These are phyloP conservation scores for Oxytorus armatus DNA, from an alignment of 2,888 invertebrate genomes.

Conservation along the genomic window DNA sequence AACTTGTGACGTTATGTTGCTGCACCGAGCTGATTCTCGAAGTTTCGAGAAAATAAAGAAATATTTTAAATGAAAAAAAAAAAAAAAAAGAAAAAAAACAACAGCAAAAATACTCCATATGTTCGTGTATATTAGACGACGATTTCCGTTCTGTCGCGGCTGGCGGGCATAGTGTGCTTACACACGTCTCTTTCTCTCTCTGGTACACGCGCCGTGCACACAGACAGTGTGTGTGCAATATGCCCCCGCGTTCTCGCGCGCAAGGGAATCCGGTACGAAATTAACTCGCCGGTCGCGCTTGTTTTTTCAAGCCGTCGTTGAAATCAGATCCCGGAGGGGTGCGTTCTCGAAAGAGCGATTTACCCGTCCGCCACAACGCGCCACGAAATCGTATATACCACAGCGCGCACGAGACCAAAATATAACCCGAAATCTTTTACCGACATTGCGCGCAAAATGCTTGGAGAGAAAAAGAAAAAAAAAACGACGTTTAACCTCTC, in stretches of 20 bases:
- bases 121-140: slow-evolving; percentile 41
- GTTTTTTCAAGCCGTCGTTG: slow-evolving; percentile 71
- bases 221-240: too few relatives aligned
- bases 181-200: slow-evolving; percentile 7
- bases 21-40: slow-evolving; percentile 16
- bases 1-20: background rate
- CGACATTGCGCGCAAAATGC: slow-evolving; percentile 34
- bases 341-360: slow-evolving; percentile 63
- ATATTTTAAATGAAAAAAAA: slow-evolving; percentile 1
- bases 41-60: slow-evolving; percentile 9
- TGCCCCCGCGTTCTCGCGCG: slow-evolving; percentile 40
- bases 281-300: slow-evolving; percentile 72
- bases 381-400: slow-evolving; percentile 20
- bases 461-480: too few relatives aligned
- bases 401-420: slow-evolving; percentile 64
- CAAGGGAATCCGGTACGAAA: slow-evolving; percentile 70
- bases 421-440: slow-evolving; percentile 64
- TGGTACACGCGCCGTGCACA: slow-evolving; percentile 24
- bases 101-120: slow-evolving; percentile 7
- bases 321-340: slow-evolving; percentile 71
- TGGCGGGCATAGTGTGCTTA: slow-evolving; percentile 3
- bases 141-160: slow-evolving; percentile 61
- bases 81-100: background rate
- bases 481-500: slow-evolving; percentile 21
- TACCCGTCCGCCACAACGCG: slow-evolving; percentile 46